Evolutionary conservation across 2,888 invertebrate genomes (phyloP).

Genomic region (Clivina fossor): DNA sequence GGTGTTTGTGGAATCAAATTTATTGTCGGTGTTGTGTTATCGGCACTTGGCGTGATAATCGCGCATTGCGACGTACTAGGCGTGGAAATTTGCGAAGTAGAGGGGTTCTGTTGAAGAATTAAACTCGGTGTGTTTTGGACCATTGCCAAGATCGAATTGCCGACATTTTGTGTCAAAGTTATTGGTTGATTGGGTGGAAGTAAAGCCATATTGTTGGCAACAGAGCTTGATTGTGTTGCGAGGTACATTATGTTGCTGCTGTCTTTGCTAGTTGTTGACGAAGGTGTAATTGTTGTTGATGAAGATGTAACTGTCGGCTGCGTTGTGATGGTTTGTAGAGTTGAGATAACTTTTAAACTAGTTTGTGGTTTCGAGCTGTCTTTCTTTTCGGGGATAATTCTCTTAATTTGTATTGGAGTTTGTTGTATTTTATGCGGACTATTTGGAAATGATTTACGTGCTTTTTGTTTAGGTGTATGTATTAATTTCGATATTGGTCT

Average conservation of each 20-base stretch:
- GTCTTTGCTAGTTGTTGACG: slow-evolving; percentile 31
- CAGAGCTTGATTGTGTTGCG: slow-evolving; percentile 37
- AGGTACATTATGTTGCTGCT: slow-evolving; percentile 38
- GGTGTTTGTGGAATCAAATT: slow-evolving; percentile 19
- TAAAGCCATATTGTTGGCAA: slow-evolving; percentile 36
- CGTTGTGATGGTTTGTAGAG: slow-evolving; percentile 23
- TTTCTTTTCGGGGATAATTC: slow-evolving; percentile 30
- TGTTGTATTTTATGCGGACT: slow-evolving; percentile 28
- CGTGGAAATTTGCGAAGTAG: slow-evolving; percentile 37
- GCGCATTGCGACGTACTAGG: slow-evolving; percentile 15
- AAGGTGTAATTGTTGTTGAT: slow-evolving; percentile 18
- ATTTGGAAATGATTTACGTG: slow-evolving; percentile 48
- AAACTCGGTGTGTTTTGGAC: slow-evolving; percentile 37
- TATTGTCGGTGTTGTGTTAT: slow-evolving; percentile 3
- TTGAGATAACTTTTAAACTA: slow-evolving; percentile 25
- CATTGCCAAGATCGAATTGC: slow-evolving; percentile 43
- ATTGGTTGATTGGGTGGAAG: slow-evolving; percentile 45
- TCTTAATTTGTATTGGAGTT: slow-evolving; percentile 20
- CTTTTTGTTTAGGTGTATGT: slow-evolving; percentile 44
- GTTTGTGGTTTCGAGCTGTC: slow-evolving; percentile 9
- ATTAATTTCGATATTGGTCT: slow-evolving; percentile 29
- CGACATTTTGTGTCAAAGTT: slow-evolving; percentile 39
- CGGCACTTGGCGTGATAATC: slow-evolving; percentile 14
- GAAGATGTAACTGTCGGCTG: slow-evolving; percentile 1
- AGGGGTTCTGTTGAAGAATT: slow-evolving; percentile 16